Conservation (phyloP, 2,113 vertebrate genomes). For the Motacilla tschutschensis region DNA sequence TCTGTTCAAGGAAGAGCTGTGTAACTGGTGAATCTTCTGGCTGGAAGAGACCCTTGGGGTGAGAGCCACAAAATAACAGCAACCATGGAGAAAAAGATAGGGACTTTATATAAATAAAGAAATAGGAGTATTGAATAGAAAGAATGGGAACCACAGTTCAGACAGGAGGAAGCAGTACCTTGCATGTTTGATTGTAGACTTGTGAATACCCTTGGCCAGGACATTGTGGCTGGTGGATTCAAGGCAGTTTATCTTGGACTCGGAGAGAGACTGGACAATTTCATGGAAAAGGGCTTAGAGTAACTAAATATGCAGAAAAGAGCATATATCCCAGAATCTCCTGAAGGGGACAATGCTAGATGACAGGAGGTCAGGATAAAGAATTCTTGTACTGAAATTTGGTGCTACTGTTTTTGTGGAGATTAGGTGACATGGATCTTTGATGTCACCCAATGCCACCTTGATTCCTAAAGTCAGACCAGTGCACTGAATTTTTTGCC, state of each 20-base stretch:
- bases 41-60: neutral
- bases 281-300: neutral
- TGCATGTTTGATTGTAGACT: neutral
- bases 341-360: neutral
- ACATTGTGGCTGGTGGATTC: neutral
- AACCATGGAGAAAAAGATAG: neutral
- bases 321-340: neutral
- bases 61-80: neutral
- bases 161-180: neutral
- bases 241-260: neutral
- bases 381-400: neutral
- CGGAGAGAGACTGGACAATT: neutral
- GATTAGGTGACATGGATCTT: neutral
- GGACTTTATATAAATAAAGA: neutral
- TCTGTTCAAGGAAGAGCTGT: neutral
- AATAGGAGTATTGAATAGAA: neutral
- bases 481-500: neutral
- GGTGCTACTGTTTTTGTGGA: neutral
- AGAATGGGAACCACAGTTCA: neutral
- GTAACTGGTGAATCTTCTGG: neutral
- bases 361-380: neutral
- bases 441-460: neutral
- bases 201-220: neutral
- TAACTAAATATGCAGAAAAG: neutral
- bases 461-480: neutral